Base-by-base conservation (phyloP, 2,888 invertebrate genomes). In the Xanthia togata region DNA sequence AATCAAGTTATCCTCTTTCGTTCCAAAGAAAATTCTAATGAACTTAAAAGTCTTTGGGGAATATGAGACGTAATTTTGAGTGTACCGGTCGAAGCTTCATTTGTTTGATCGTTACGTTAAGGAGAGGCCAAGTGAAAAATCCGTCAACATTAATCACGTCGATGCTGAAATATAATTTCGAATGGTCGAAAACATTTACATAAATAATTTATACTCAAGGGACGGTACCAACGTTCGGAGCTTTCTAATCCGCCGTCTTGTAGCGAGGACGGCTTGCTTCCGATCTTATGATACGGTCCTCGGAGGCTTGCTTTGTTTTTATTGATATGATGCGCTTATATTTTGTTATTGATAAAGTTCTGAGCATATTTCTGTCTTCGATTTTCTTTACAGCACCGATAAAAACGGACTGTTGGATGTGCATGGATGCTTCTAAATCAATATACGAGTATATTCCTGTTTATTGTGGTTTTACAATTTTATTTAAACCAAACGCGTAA, bases 181-280 rank as follows among this genome's bases (percentile, higher is more conserved):
- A 93, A 91, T 92, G 93, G 94, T 93, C 93, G 93, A 94, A 94
- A 93, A 93, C 94, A 96, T 95, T 96, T 94, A 95, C 95, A 96
- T 96, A 95, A 95, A 94, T 96, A 96, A 96, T 96, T 94, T 96
- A 95, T 95, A 93, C 95, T 92, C 95, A 89, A 90, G 95, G 93
- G 95, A 90, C 91, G 88, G 85, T 83, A 85, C 87, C 70, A 60
- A 81, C 82, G 88, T 82, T 90, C 87, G 83, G 81, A 87, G 88
- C 90, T 92, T 91, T 92, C 91, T 94, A 93, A 94, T 93, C 92
- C 89, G 80, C 84, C 87, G 86, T 88, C 86, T 90, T 90, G 86
- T 90, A 90, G 88, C 87, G 84, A 88, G 89, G 85, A 86, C 86
- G 85, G 87, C 89, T 88, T 62, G 90, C 89, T 91, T 88, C 88